Percentiles rank a stretch among this genome's conserved stretches.
phyloP scores from a whole-genome alignment of 2,113 vertebrate genomes.

The Nothocercus julius region DNA sequence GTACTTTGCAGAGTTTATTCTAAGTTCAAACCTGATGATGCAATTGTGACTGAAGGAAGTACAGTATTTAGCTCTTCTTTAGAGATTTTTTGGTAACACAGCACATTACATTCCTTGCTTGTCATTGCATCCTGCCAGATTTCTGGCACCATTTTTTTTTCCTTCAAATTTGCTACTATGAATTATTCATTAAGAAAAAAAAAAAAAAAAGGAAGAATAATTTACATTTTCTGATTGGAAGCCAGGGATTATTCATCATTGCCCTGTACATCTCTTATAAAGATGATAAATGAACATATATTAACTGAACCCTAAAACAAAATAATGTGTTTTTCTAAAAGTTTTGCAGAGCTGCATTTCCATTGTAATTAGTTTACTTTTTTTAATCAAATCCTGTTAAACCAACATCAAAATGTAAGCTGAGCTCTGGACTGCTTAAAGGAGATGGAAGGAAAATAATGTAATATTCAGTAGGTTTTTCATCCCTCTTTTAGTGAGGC shows the following conservation, averaged over 20 bases:
- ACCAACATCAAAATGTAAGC: slow-evolving; percentile 67
- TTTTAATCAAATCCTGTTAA: slow-evolving; percentile 74
- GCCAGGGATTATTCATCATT: slow-evolving; percentile 79
- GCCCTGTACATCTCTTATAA: slow-evolving; percentile 75
- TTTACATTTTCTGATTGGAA: slow-evolving; percentile 81
- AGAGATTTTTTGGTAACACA: not conserved
- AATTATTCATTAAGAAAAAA: slow-evolving; percentile 17
- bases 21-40: not conserved
- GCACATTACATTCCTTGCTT: not conserved
- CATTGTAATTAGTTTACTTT: slow-evolving; percentile 79
- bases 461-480: slow-evolving; percentile 8
- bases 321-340: slow-evolving; percentile 77
- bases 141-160: slow-evolving; percentile 18
- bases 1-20: not conserved
- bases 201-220: slow-evolving; percentile 19
- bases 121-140: slow-evolving; percentile 34
- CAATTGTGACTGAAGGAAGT: not conserved
- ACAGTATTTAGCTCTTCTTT: not conserved
- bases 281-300: slow-evolving; percentile 81
- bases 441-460: not conserved
- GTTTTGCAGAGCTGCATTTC: slow-evolving; percentile 75
- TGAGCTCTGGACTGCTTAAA: slow-evolving; percentile 62
- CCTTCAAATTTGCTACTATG: slow-evolving; percentile 54
- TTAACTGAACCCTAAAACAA: slow-evolving; percentile 80
- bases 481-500: not conserved